Conservation (phyloP, 2,113 vertebrate species). For the Centropristis striata region DNA sequence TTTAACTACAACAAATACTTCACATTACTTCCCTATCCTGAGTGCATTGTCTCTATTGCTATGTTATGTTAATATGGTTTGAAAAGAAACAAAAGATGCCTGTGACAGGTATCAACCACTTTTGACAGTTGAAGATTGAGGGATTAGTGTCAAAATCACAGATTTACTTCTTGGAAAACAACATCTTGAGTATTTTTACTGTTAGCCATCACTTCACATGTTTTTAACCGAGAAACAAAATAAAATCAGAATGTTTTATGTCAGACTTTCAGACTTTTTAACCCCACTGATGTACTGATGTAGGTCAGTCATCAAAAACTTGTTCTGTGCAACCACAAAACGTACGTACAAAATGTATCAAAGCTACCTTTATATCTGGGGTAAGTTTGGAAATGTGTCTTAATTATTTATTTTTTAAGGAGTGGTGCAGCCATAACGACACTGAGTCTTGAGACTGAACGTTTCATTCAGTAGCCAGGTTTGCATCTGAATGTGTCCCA, state of each 20-base stretch:
- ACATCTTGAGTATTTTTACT: no score
- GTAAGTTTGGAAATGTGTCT: neutral
- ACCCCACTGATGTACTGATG: no score
- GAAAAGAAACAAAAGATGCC: neutral
- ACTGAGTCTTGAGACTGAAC: neutral
- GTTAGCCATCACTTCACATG: neutral
- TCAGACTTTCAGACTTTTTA: neutral
- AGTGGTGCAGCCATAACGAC: neutral
- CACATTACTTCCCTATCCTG: neutral
- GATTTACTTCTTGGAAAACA: neutral
- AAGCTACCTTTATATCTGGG: neutral
- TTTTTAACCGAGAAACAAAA: neutral
- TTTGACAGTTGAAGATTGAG: no score
- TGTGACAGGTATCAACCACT: no score
- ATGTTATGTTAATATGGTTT: neutral
- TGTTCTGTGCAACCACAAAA: neutral
- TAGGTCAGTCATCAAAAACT: neutral
- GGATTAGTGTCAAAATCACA: neutral
- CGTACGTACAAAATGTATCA: no score
- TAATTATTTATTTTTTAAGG: neutral
- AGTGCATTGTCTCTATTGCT: neutral
- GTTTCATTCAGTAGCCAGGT: neutral
- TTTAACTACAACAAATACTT: neutral
- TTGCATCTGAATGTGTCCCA: no score
- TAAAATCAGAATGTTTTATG: neutral